These are phyloP conservation scores for Camelus dromedarius DNA, from an alignment of 2,113 vertebrate genomes.

Conservation along the genomic window DNA sequence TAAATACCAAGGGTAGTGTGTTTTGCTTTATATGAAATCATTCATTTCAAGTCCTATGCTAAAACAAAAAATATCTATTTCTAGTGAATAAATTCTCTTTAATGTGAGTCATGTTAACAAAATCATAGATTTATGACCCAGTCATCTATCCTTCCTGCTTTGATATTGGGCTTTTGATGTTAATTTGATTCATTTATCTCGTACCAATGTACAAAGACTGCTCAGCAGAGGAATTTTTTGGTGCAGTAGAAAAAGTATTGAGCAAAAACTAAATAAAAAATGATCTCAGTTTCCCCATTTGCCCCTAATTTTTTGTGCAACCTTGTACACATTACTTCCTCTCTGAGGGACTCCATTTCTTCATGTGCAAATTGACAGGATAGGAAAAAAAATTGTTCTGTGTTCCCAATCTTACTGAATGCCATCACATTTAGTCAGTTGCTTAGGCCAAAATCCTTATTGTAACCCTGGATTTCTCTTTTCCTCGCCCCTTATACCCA, in stretches of 20 bases:
- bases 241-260: conserved; percentile 1
- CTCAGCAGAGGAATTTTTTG: conserved; percentile 38
- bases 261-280: conserved; percentile 50
- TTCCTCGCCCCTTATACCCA: background rate
- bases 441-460: background rate
- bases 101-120: conserved; percentile 75
- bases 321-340: background rate
- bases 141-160: conserved; percentile 52
- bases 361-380: background rate
- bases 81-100: conserved; percentile 70
- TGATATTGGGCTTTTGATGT: conserved; percentile 66
- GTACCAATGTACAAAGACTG: conserved; percentile 58
- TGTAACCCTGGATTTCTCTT: background rate
- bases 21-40: conserved; percentile 70
- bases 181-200: conserved; percentile 74
- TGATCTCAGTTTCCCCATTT: background rate
- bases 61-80: conserved; percentile 68
- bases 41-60: conserved; percentile 54
- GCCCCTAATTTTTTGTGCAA: conserved; percentile 11
- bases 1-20: conserved; percentile 42
- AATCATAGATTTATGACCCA: conserved; percentile 69
- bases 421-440: background rate
- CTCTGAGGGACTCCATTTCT: background rate
- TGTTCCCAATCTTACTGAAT: background rate
- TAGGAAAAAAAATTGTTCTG: background rate